A percentile compares a stretch with the other conserved stretches of the same genome.
Conservation (phyloP, 2,888 invertebrate species). For the Slavum lentiscoides region DNA sequence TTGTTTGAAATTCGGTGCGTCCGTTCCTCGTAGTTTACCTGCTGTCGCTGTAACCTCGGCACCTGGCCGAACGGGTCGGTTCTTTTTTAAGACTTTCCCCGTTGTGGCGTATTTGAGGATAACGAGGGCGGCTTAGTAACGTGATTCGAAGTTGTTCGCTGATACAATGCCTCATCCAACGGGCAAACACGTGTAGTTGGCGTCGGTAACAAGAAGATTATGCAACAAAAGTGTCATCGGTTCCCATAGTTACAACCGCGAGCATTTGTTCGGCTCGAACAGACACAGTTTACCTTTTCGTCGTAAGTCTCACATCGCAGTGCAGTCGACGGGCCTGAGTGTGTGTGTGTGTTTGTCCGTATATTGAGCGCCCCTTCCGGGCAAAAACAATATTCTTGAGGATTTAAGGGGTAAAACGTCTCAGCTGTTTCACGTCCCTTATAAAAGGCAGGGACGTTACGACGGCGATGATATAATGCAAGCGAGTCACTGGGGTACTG, state of each 20-base stretch:
- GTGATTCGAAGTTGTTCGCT: background rate
- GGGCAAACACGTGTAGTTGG: background rate
- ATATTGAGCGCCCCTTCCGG: background rate
- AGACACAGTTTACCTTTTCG: background rate
- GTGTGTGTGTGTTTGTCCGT: background rate
- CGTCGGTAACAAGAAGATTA: background rate
- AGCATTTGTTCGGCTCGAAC: conserved; percentile 25
- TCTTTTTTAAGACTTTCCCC: background rate
- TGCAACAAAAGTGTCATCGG: background rate
- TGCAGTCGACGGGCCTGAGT: no score
- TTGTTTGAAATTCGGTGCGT: no score
- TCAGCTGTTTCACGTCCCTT: conserved; percentile 8
- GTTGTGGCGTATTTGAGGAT: background rate
- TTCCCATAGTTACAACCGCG: background rate
- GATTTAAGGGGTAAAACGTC: conserved; percentile 28
- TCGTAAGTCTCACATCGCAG: background rate
- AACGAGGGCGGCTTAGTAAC: background rate
- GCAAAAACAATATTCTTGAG: conserved; percentile 18
- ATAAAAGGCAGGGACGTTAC: background rate
- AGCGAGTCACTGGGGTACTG: background rate
- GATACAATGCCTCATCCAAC: background rate
- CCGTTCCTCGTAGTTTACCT: no score
- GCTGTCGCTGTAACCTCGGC: no score
- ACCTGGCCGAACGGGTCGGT: background rate
- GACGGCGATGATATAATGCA: background rate